Percentiles rank a stretch among this genome's conserved stretches.
Conservation (phyloP, 2,797 vertebrate species). For the Acrossocheilus fasciatus region DNA sequence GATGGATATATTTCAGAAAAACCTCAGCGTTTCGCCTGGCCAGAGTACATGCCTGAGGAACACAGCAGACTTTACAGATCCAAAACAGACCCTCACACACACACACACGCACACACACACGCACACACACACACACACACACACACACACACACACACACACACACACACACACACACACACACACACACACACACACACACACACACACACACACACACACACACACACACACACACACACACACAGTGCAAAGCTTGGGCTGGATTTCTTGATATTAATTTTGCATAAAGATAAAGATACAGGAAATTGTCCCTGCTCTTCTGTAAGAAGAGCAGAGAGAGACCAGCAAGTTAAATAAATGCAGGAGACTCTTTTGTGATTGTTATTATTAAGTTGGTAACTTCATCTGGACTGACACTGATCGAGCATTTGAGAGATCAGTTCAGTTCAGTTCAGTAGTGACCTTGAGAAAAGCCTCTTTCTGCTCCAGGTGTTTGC, state of each 20-base stretch:
- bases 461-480: slow-evolving; percentile 97
- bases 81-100: slow-evolving; percentile 6
- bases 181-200: no score
- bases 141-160: no score
- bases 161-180: no score
- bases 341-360: no score
- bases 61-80: slow-evolving; percentile 15
- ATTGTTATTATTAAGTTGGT: neutral
- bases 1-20: slow-evolving; percentile 98
- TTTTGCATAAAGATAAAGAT: neutral
- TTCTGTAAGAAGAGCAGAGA: neutral
- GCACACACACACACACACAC: no score
- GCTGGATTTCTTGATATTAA: neutral
- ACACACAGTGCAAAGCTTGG: neutral
- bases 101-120: no score
- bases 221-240: no score
- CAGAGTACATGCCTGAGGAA: slow-evolving; percentile 84
- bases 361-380: neutral
- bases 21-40: slow-evolving; percentile 96
- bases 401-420: neutral
- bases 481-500: slow-evolving; percentile 98
- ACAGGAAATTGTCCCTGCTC: no score
- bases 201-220: no score
- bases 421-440: neutral
- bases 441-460: neutral